Evolutionary conservation across 1,140 invertebrate genomes (phyloP).

Genomic region (Phymastichus coffea): DNA sequence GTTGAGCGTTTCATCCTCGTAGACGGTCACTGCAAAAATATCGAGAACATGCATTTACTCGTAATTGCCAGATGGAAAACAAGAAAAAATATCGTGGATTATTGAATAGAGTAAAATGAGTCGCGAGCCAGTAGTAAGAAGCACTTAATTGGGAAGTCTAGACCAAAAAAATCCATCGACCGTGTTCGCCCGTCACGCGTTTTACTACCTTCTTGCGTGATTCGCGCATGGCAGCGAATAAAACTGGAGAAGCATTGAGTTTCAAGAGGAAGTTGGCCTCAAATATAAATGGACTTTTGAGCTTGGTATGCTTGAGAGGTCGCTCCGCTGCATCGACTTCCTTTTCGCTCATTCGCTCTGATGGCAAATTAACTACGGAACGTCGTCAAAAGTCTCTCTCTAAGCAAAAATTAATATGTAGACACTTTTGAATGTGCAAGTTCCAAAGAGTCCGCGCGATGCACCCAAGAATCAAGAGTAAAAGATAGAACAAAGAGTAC

Average conservation of each 20-base stretch:
- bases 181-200: too few relatives aligned
- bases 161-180: conserved; percentile 1
- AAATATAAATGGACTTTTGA: conserved; percentile 16
- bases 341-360: neutral
- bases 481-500: neutral
- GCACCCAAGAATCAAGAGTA: neutral
- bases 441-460: conserved; percentile 3
- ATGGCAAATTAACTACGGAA: conserved; percentile 31
- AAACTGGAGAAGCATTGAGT: conserved; percentile 36
- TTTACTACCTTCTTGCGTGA: conserved; percentile 16
- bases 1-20: conserved; percentile 79
- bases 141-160: neutral
- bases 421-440: conserved; percentile 24
- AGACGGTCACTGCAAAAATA: conserved; percentile 68
- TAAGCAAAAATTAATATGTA: conserved; percentile 16
- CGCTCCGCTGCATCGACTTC: conserved; percentile 34
- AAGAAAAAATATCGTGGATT: neutral
- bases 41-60: too few relatives aligned
- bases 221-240: conserved; percentile 13
- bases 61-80: neutral
- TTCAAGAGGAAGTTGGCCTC: conserved; percentile 27
- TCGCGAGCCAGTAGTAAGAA: neutral
- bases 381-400: conserved; percentile 19
- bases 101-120: neutral
- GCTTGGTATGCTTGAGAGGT: too few relatives aligned